These are phyloP conservation scores for Xanthia togata DNA, from an alignment of 2,888 invertebrate species.

Conservation along the genomic window DNA sequence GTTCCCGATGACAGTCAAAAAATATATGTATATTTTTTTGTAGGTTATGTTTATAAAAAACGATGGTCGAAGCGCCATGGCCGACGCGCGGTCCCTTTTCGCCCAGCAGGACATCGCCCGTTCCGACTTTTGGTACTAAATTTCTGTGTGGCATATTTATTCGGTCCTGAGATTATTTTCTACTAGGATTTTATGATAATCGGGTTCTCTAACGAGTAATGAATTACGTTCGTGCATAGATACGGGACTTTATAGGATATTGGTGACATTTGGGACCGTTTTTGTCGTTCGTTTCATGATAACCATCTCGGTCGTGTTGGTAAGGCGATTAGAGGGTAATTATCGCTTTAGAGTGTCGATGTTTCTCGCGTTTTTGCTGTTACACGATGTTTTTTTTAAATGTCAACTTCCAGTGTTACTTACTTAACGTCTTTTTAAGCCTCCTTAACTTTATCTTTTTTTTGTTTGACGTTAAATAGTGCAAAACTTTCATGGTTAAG, in stretches of 20 bases:
- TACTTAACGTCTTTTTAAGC: conserved; percentile 9
- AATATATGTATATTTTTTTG: conserved; percentile 87
- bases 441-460: neutral
- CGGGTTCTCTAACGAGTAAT: conserved; percentile 83
- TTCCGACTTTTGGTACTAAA: conserved; percentile 82
- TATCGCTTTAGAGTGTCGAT: conserved; percentile 31
- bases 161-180: conserved; percentile 85
- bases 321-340: conserved; percentile 28
- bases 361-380: conserved; percentile 38
- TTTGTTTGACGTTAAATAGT: neutral
- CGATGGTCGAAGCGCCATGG: conserved; percentile 82
- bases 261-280: conserved; percentile 58
- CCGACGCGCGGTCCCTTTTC: conserved; percentile 84
- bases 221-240: conserved; percentile 79
- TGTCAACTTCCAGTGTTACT: conserved; percentile 3
- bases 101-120: conserved; percentile 80
- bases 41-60: conserved; percentile 77
- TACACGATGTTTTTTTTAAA: conserved; percentile 10
- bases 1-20: conserved; percentile 90
- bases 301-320: conserved; percentile 54
- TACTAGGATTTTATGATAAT: conserved; percentile 89
- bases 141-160: conserved; percentile 89
- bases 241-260: conserved; percentile 68
- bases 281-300: conserved; percentile 46
- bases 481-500: neutral